Evolutionary conservation across 2,113 vertebrate species (phyloP), one percentile per base, ranked within the genome.

Genomic region (Nannobrachium achirus): DNA sequence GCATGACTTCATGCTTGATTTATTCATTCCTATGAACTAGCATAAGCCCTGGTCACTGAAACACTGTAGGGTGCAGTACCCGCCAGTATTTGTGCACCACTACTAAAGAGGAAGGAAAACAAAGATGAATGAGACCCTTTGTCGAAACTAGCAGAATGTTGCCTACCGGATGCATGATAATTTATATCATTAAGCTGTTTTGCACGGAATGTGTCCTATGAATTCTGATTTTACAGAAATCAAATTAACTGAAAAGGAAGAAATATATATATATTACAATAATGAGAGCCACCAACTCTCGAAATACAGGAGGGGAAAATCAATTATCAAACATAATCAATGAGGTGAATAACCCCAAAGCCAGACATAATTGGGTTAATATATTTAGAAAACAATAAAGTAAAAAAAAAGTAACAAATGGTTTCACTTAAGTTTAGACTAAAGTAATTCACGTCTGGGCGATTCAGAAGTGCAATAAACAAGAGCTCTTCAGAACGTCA

Each of bases 381-480:
- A 56, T 51, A 15, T 18, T 48, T 39, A 59, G 46, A n/a, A 53
- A 51, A 55, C 10, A 52, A 52, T 7, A 18, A 52, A 11, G 10
- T 25, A 5, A 41, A 61, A 8, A 10, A 16, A 15, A 10, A 68
- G 42, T 38, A 7, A 15, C 41, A 64, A 40, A 15, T 41, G 39
- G 39, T 15, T 9, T 2, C 45, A 48, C 39, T 13, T 11, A 1
- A 57, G 56, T 14, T 7, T 15, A n/a, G n/a, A 10, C 6, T 49
- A 49, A 38, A 13, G 7, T 15, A 66, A 66, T 33, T 69, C 42
- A 62, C n/a, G 63, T 64, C 40, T 11, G 11, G 74, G 56, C 18
- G 51, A 66, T n/a, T 3, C 59, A 14, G 19, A 76, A 83, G 82
- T 78, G 73, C 78, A 80, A 68, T 18, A 48, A 71, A 56, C 10